Evolutionary conservation across 2,113 vertebrate genomes (phyloP).

Genomic region (Sander vitreus): DNA sequence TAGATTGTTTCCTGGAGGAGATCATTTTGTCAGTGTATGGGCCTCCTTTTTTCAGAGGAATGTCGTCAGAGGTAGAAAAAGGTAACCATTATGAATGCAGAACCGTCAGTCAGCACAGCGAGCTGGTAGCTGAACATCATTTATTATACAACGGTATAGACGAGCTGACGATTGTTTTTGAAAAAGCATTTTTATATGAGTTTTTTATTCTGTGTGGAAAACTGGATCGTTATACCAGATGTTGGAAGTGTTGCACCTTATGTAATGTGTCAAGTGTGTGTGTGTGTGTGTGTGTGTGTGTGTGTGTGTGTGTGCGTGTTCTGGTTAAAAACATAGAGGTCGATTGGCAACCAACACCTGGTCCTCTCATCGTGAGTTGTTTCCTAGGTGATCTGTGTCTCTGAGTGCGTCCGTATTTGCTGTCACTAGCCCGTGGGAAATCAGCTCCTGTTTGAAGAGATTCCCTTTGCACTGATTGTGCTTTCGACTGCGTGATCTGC

Average conservation of each 20-base stretch:
- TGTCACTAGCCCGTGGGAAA: slow-evolving; percentile 57
- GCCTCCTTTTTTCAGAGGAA: slow-evolving; percentile 17
- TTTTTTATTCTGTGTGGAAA: slow-evolving; percentile 14
- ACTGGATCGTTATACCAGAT: neutral
- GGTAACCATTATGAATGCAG: slow-evolving; percentile 20
- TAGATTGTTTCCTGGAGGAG: slow-evolving; percentile 33
- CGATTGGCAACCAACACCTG: slow-evolving; percentile 41
- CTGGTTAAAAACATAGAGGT: slow-evolving; percentile 33
- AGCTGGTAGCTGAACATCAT: slow-evolving; percentile 16
- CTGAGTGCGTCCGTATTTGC: slow-evolving; percentile 24
- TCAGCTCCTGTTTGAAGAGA: slow-evolving; percentile 67
- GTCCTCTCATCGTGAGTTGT: slow-evolving; percentile 42
- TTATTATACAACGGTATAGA: slow-evolving; percentile 37
- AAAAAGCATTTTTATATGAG: neutral
- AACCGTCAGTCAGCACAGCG: neutral
- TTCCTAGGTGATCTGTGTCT: slow-evolving; percentile 59
- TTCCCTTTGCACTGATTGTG: slow-evolving; percentile 56
- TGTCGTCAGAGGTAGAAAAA: slow-evolving; percentile 14
- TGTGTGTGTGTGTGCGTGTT: neutral
- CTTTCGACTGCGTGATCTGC: slow-evolving; percentile 58
- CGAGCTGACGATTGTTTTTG: neutral
- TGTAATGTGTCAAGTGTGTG: neutral
- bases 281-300: neutral
- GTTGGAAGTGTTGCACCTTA: neutral
- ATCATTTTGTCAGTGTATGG: slow-evolving; percentile 38